These are phyloP conservation scores for Tokudaia tokunoshimensis DNA, from an alignment of 2,797 vertebrate genomes.

Conservation along the genomic window DNA sequence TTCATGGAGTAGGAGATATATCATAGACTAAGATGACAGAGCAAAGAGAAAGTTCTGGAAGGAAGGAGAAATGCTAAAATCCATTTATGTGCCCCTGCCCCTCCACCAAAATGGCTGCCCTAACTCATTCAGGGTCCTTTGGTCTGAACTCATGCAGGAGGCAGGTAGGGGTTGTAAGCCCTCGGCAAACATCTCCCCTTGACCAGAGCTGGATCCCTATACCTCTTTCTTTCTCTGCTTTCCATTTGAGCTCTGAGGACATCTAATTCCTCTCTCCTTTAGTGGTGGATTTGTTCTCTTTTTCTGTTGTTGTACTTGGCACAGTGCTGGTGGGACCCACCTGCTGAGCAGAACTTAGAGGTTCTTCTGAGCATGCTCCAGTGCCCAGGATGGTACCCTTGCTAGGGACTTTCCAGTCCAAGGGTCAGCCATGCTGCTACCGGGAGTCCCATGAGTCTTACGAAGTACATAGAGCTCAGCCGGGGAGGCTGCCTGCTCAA, in stretches of 20 bases:
- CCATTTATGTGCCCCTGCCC: background rate
- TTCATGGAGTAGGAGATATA: background rate
- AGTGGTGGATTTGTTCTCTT: background rate
- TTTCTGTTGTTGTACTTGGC: background rate
- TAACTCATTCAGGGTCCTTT: background rate
- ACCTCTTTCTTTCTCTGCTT: background rate
- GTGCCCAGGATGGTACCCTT: background rate
- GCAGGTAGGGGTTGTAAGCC: accelerated
- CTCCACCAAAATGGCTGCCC: background rate
- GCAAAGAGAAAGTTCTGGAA: background rate
- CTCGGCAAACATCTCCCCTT: background rate
- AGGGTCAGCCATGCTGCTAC: background rate
- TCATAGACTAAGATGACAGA: background rate
- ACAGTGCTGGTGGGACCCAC: background rate
- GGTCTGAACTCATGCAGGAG: background rate
- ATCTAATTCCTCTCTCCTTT: background rate
- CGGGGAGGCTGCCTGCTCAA: background rate
- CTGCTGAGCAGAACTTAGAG: background rate
- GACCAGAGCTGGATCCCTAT: background rate
- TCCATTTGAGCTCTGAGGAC: background rate
- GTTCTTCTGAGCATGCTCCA: background rate
- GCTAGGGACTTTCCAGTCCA: background rate
- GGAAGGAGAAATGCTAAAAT: background rate
- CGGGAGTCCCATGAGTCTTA: background rate
- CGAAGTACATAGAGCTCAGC: background rate